Evolutionary conservation across 2,113 vertebrate species (phyloP).

Genomic region (Eolophus roseicapilla): DNA sequence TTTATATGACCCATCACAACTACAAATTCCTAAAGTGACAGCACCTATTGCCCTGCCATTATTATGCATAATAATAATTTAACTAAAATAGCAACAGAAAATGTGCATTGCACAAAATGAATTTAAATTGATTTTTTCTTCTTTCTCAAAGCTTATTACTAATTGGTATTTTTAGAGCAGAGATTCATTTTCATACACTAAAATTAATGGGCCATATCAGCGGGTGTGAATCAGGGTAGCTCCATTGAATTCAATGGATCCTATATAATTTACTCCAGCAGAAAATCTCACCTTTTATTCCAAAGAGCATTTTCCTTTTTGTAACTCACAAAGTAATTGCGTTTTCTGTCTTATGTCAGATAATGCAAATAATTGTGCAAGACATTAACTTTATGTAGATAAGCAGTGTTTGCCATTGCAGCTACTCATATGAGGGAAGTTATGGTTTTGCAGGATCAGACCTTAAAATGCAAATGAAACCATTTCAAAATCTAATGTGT

Average conservation of each 20-base stretch:
- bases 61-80: constrained; percentile 63
- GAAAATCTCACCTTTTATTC: constrained; percentile 39
- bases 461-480: constrained; percentile 1
- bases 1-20: constrained; percentile 18
- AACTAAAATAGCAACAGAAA: constrained; percentile 64
- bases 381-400: constrained; percentile 47
- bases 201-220: constrained; percentile 40
- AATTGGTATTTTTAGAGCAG: constrained; percentile 66
- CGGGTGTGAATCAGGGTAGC: constrained; percentile 31
- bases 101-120: constrained; percentile 57
- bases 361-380: constrained; percentile 47
- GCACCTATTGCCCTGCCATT: constrained; percentile 54
- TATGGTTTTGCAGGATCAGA: background rate
- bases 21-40: constrained; percentile 43
- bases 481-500: background rate
- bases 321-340: constrained; percentile 25
- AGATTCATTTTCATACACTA: constrained; percentile 57
- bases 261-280: constrained; percentile 41
- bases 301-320: background rate
- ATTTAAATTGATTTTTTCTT: constrained; percentile 66
- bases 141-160: constrained; percentile 61
- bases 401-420: background rate
- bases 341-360: constrained; percentile 11
- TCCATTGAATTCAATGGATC: background rate
- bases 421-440: background rate